These are phyloP conservation scores for Axea sp. DNA, from an alignment of 2,888 invertebrate species.

Conservation along the genomic window DNA sequence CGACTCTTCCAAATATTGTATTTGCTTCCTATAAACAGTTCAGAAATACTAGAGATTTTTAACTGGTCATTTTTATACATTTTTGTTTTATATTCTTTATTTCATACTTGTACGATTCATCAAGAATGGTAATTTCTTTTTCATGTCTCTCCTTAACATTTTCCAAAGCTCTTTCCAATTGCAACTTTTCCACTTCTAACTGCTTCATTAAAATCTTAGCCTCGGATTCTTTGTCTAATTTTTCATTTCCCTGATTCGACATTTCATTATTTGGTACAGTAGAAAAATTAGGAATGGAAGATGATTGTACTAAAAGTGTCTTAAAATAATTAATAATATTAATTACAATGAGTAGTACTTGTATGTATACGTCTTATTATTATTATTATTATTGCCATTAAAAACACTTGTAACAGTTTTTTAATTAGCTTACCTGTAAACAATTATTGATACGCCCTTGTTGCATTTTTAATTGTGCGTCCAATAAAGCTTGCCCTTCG, in stretches of 20 bases:
- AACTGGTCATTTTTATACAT: no score
- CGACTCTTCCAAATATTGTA: constrained; percentile 39
- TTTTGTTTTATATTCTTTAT: constrained; percentile 6
- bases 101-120: constrained; percentile 74
- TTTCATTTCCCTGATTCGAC: constrained; percentile 26
- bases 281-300: constrained; percentile 60
- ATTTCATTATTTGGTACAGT: constrained; percentile 31
- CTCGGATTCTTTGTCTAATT: constrained; percentile 58
- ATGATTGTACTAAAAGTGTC: constrained; percentile 71
- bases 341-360: no score
- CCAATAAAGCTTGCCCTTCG: constrained; percentile 71
- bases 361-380: no score
- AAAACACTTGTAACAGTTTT: no score
- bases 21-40: constrained; percentile 44
- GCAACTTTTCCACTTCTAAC: constrained; percentile 71
- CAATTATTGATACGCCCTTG: constrained; percentile 73
- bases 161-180: constrained; percentile 70
- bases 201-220: constrained; percentile 67
- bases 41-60: no score
- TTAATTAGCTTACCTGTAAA: constrained; percentile 71
- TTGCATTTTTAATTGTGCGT: constrained; percentile 74
- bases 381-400: no score
- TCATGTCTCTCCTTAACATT: constrained; percentile 72
- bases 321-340: no score
- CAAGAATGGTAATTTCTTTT: constrained; percentile 71